Base-by-base conservation (phyloP, 2,113 vertebrate genomes). In the Notothenia coriiceps region DNA sequence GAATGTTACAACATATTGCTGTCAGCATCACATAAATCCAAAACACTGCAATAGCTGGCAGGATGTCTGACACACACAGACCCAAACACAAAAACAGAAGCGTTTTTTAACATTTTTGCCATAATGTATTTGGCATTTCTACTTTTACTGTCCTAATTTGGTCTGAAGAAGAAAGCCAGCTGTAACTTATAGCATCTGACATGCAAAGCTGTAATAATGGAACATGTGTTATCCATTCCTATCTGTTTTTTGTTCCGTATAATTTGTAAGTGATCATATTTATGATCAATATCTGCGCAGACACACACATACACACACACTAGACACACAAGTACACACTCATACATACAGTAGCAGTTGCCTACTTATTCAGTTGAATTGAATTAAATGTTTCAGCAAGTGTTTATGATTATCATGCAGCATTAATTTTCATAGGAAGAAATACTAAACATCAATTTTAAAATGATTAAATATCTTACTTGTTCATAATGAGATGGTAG, bases 391-490 rank as follows among this genome's bases (percentile, higher is more conserved):
- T 56, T 40, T 74, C 54, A 62, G 64, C 67, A 29, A 10, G 7
- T 62, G 22, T 22, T 2, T 17, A 9, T 72, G 76, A 88, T 84
- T 82, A 86, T 86, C 83, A 79, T 51, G 77, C 81, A 85, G 82
- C 83, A 66, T 70, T 17, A 0, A 17, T 8, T 68, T 43, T 70
- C 14, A 72, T 11, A 49, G 22, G 25, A 64, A 80, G 18, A 73
- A 44, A 63, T 43, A 13, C 10, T 13, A 10, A 20, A 70, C 62
- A 83, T 47, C 22, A 14, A 22, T 40, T 46, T 62, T 17, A 17
- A 20, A 51, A 33, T 47, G 5, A 29, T 77, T 82, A 68, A 74
- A 82, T 67, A 65, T 33, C 2, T 44, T 5, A 67, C 54, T 29
- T 40, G 40, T 81, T 70, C 35, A 78, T 33, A 6, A 61, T 25